A percentile compares a stretch with the other conserved stretches of the same genome.
These are phyloP conservation scores for Sparus aurata DNA, from an alignment of 2,797 vertebrate species.

Conservation along the genomic window DNA sequence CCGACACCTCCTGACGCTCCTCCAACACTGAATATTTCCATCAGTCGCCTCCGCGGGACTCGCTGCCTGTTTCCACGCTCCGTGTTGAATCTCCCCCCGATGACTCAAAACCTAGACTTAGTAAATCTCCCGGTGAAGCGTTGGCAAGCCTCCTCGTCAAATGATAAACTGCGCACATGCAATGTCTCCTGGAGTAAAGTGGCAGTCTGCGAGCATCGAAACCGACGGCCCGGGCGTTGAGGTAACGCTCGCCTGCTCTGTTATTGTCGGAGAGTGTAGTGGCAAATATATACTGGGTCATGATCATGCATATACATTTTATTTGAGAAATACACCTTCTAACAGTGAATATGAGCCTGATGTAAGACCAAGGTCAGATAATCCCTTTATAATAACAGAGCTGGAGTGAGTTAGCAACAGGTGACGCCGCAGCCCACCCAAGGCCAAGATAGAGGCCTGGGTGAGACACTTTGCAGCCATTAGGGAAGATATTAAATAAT, in stretches of 20 bases:
- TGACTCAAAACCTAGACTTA: slow-evolving; percentile 39
- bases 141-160: slow-evolving; percentile 37
- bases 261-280: slow-evolving; percentile 17
- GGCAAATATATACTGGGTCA: too few relatives aligned
- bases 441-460: too few relatives aligned
- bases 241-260: slow-evolving; percentile 37
- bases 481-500: too few relatives aligned
- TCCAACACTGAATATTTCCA: slow-evolving; percentile 47
- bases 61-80: slow-evolving; percentile 38
- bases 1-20: slow-evolving; percentile 23
- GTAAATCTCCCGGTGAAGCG: slow-evolving; percentile 50
- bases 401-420: too few relatives aligned
- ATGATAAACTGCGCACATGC: slow-evolving; percentile 65
- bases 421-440: too few relatives aligned
- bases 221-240: slow-evolving; percentile 39
- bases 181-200: slow-evolving; percentile 62
- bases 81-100: slow-evolving; percentile 45
- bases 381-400: too few relatives aligned
- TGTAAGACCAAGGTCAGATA: too few relatives aligned
- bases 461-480: too few relatives aligned
- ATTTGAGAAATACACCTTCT: too few relatives aligned
- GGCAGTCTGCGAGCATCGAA: slow-evolving; percentile 40
- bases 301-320: too few relatives aligned
- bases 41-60: slow-evolving; percentile 19
- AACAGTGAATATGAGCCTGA: too few relatives aligned